Base-by-base conservation (phyloP, 2,113 vertebrate species). In the Agelaius tricolor region DNA sequence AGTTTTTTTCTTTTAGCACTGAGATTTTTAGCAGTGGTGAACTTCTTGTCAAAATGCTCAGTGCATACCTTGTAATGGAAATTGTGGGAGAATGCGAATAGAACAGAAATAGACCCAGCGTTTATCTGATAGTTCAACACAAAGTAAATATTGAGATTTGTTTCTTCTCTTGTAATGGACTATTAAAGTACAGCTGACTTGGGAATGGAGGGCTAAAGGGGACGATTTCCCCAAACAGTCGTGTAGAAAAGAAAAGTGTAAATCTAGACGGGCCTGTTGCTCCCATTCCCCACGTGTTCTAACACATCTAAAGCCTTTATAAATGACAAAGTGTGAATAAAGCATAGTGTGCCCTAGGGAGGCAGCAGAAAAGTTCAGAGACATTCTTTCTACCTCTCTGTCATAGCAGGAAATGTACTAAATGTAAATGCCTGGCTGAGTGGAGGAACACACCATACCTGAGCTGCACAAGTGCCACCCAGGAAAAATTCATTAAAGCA, bases 81-180 rank as follows among this genome's bases (percentile, higher is more conserved):
- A 93, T 95, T 93, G 62, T 96, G 84, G 91, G 87, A 93, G 93
- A 96, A 95, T 82, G 87, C 85, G 94, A 93, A 90, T 87, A 95
- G 93, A 91, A 96, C 95, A 97, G 94, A 97, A 96, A 95, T 96
- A 96, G 96, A 95, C 89, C 52, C 46, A 94, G 67, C 78, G 89
- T 96, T 95, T 96, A 95, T 96, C 95, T 93, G 94, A 95, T 90
- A 87, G 91, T 91, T 91, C 81, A 85, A 73, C 89, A 74, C 33
- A 94, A 96, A 96, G 94, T 96, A 96, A 96, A 96, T 97, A 97
- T 77, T 96, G 89, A 96, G 95, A 93, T 91, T 96, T 91, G 87
- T 93, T 96, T 96, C 94, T 91, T 76, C 73, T 89, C 87, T 85
- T 89, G 89, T 96, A 93, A 96, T 84, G 86, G 47, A 47, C 84